Evolutionary conservation across 2,888 invertebrate species (phyloP).

Genomic region (Panorpa germanica): DNA sequence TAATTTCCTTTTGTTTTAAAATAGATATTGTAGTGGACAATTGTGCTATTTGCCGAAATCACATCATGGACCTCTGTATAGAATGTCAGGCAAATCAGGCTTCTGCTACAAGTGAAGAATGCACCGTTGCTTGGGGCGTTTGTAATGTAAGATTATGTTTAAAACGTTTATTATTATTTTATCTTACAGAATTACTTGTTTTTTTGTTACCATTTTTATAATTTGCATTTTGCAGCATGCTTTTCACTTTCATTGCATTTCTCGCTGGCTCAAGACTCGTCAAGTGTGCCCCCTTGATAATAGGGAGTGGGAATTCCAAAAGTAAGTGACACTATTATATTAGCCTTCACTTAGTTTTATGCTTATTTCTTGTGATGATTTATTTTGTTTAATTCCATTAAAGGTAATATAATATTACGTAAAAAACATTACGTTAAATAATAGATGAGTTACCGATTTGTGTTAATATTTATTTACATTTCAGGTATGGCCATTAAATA

Average conservation of each 20-base stretch:
- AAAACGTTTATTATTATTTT: too few species aligned
- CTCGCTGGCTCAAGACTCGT: constrained; percentile 96
- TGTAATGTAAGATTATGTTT: constrained; percentile 94
- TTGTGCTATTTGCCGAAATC: constrained; percentile 98
- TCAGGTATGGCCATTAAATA: too few species aligned
- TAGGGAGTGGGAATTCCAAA: constrained; percentile 99
- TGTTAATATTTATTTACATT: too few species aligned
- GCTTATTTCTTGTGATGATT: too few species aligned
- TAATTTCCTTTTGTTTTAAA: too few species aligned
- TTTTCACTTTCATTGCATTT: constrained; percentile 99
- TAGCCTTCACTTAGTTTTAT: too few species aligned
- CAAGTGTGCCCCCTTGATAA: constrained; percentile 99
- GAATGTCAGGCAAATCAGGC: constrained; percentile 98
- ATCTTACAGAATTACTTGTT: background rate
- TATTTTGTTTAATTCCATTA: too few species aligned
- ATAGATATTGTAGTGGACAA: constrained; percentile 98
- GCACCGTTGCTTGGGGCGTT: constrained; percentile 99
- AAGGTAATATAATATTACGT: too few species aligned
- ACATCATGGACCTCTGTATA: constrained; percentile 99
- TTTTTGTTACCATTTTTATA: constrained; percentile 2
- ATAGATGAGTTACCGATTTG: too few species aligned
- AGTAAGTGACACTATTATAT: too few species aligned
- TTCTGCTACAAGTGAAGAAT: constrained; percentile 95
- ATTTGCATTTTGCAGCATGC: constrained; percentile 62
- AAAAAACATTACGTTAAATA: too few species aligned